Base-by-base conservation (phyloP, 2,113 vertebrate genomes). In the Poicephalus gulielmi region DNA sequence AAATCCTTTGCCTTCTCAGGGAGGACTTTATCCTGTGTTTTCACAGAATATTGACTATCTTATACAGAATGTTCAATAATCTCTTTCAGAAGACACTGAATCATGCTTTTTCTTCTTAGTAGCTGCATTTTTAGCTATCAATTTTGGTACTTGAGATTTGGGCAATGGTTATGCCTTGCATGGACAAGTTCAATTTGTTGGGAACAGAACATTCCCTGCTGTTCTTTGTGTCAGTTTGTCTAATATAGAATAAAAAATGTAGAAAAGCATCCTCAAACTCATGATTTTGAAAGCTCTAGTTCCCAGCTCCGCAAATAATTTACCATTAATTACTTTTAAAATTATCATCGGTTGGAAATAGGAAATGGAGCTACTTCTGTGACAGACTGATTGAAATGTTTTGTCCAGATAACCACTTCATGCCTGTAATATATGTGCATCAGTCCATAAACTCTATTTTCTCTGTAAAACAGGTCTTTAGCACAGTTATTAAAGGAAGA, bases 401-500 rank as follows among this genome's bases (percentile, higher is more conserved):
- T 96, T 96, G 66, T 92, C 82, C n/a, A 88, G 94, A 90, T 88
- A 91, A 76, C 22, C 9, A 22, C 50, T 81, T 89, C 76, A 82
- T 88, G 53, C 23, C 52, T 74, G 25, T 83, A 89, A 77, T 84
- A 46, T 67, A 52, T 81, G 27, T 95, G 25, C 25, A 73, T 94
- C 59, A 50, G 46, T 81, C 89, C 44, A 59, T 89, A 88, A 92
- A 93, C 63, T 94, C 16, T 68, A 2, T 82, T 87, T 87, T 19
- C 43, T 83, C 24, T 87, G 39, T 83, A 86, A 95, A 88, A 37
- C 25, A 67, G 57, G 85, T 94, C 44, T 43, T 92, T 86, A 44
- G 25, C 9, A 1, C 66, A 69, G 37, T 55, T 87, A 73, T 50
- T 50, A 79, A 64, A 92, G 25, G 15, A 37, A 92, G 84, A 70